Conservation (phyloP, 1,140 invertebrate species). For the Drosophila nebulosa region DNA sequence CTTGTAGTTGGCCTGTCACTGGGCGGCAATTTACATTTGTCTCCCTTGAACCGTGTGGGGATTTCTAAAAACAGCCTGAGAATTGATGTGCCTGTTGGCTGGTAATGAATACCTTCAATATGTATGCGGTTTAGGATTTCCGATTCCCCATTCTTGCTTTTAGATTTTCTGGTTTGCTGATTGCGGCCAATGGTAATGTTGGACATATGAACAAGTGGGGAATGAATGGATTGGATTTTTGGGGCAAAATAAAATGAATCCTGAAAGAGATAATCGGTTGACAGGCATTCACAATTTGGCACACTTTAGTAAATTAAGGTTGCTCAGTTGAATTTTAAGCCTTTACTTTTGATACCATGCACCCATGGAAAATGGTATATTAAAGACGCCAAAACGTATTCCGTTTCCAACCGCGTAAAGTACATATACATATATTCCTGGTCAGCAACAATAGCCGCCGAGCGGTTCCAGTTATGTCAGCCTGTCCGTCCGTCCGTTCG, state of each 20-base stretch:
- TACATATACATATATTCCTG: too few species aligned
- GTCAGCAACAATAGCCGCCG: too few species aligned
- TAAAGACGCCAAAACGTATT: too few species aligned
- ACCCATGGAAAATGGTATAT: too few species aligned
- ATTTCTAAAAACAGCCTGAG: constrained; percentile 48
- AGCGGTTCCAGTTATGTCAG: too few species aligned
- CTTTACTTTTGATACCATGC: too few species aligned
- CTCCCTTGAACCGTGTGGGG: constrained; percentile 34
- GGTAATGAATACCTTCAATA: constrained; percentile 70
- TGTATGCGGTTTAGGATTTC: constrained; percentile 39
- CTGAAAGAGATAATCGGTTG: constrained; percentile 27
- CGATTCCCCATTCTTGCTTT: constrained; percentile 15
- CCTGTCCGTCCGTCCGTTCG: too few species aligned
- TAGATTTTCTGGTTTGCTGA: constrained; percentile 6
- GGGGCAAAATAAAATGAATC: not conserved
- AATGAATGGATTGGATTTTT: constrained; percentile 17
- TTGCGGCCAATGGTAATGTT: not conserved
- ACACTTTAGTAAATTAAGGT: constrained; percentile 15
- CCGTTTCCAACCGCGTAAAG: too few species aligned
- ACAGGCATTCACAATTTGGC: constrained; percentile 6
- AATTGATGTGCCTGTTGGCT: constrained; percentile 62
- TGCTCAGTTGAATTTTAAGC: not conserved
- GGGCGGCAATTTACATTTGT: constrained; percentile 68
- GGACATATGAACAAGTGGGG: not conserved
- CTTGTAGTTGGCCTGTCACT: constrained; percentile 57